A percentile compares a stretch with the other conserved stretches of the same genome.
Conservation (phyloP, 2,113 vertebrate species). For the Myanophis thanlyinensis region DNA sequence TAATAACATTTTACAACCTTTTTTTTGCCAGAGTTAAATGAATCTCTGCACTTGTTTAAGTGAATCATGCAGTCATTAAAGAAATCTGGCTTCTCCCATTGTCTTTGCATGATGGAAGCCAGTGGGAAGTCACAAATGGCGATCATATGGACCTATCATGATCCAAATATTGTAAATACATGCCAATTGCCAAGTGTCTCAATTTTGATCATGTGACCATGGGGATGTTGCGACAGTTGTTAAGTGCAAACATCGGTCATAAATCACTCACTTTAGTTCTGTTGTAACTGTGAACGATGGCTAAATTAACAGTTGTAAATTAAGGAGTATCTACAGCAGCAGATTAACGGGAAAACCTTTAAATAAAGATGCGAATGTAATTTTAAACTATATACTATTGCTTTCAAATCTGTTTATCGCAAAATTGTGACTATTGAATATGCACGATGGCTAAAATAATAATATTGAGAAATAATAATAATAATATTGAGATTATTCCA, state of each 20-base stretch:
- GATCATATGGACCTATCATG: not conserved
- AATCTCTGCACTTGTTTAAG: too few relatives aligned
- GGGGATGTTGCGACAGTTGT: not conserved
- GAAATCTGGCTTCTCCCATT: too few relatives aligned
- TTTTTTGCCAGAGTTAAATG: too few relatives aligned
- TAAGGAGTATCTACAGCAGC: not conserved
- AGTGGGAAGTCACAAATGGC: not conserved
- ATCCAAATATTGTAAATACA: not conserved
- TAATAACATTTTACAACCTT: too few relatives aligned
- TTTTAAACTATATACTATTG: not conserved
- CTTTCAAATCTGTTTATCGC: not conserved
- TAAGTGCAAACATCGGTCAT: not conserved
- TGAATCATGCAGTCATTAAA: too few relatives aligned
- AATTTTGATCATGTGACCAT: not conserved
- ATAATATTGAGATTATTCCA: not conserved
- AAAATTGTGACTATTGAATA: not conserved
- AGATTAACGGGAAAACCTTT: not conserved
- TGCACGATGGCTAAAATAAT: not conserved
- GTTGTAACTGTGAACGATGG: too few relatives aligned
- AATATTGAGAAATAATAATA: not conserved
- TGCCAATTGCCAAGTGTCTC: not conserved
- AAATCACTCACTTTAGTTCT: too few relatives aligned
- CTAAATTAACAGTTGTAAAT: not conserved
- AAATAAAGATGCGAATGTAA: not conserved
- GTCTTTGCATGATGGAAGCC: too few relatives aligned